These are phyloP conservation scores for Ochropleura plecta DNA, from an alignment of 2,888 invertebrate species.

Conservation along the genomic window DNA sequence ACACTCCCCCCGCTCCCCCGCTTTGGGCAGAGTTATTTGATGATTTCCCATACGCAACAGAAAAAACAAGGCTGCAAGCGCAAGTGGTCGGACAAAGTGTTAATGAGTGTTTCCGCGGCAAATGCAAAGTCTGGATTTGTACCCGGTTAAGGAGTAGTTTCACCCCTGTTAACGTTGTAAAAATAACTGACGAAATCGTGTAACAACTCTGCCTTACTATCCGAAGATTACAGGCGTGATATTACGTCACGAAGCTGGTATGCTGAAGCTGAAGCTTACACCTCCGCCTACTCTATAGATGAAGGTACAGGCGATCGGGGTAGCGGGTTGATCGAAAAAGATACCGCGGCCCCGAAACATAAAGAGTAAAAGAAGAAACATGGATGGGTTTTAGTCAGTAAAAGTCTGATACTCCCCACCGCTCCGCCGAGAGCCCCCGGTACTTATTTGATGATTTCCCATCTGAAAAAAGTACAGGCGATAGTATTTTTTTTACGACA, in stretches of 20 bases:
- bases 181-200: background rate
- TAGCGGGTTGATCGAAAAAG: no score
- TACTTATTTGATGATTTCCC: no score
- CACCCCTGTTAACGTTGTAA: background rate
- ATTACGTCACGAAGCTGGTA: background rate
- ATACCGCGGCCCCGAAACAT: no score
- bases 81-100: background rate
- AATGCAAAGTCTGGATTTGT: background rate
- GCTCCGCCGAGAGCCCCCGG: no score
- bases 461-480: background rate
- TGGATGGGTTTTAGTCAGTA: no score
- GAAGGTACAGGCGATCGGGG: no score
- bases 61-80: no score
- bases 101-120: background rate
- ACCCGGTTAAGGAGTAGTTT: background rate
- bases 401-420: no score
- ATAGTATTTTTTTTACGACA: background rate
- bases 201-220: background rate
- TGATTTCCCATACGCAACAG: no score
- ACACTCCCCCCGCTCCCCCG: no score
- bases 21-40: no score
- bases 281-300: background rate
- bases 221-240: background rate
- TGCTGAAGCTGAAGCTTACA: background rate
- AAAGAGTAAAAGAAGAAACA: no score